Conservation (phyloP, 2,888 invertebrate genomes). For the Melitaea athalia region DNA sequence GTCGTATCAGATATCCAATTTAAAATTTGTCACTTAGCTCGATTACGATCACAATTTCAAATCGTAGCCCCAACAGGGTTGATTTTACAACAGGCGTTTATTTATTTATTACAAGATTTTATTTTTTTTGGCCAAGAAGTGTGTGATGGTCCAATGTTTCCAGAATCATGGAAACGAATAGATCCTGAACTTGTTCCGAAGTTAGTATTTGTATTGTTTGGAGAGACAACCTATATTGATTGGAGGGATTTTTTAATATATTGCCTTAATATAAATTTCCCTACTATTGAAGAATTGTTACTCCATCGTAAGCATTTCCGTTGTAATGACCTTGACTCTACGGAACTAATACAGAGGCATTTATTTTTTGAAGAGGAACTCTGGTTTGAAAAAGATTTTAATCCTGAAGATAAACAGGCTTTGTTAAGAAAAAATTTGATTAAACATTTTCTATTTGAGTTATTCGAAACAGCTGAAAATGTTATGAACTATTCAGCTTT, state of each 20-base stretch:
- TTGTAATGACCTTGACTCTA: constrained; percentile 67
- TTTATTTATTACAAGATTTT: constrained; percentile 79
- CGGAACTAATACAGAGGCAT: constrained; percentile 63
- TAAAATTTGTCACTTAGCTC: constrained; percentile 64
- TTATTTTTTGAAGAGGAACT: constrained; percentile 57
- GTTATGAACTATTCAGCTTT: constrained; percentile 84
- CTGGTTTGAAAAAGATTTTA: constrained; percentile 71
- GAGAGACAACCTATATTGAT: constrained; percentile 80
- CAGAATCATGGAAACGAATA: constrained; percentile 67
- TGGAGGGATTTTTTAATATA: constrained; percentile 86
- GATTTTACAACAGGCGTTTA: constrained; percentile 71
- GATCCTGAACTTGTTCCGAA: constrained; percentile 69
- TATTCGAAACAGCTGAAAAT: constrained; percentile 75
- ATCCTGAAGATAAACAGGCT: constrained; percentile 49
- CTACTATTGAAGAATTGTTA: constrained; percentile 79
- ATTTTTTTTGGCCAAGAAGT: constrained; percentile 73
- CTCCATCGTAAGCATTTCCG: constrained; percentile 72
- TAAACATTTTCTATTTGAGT: constrained; percentile 81
- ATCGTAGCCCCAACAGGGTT: constrained; percentile 72
- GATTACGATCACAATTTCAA: constrained; percentile 63
- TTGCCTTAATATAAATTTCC: constrained; percentile 80
- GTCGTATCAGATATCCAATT: constrained; percentile 56
- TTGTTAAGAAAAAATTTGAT: constrained; percentile 63
- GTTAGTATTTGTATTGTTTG: constrained; percentile 76
- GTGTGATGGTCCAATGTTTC: constrained; percentile 61